These are phyloP conservation scores for Amorpha juglandis DNA, from an alignment of 2,888 invertebrate genomes.

Conservation along the genomic window DNA sequence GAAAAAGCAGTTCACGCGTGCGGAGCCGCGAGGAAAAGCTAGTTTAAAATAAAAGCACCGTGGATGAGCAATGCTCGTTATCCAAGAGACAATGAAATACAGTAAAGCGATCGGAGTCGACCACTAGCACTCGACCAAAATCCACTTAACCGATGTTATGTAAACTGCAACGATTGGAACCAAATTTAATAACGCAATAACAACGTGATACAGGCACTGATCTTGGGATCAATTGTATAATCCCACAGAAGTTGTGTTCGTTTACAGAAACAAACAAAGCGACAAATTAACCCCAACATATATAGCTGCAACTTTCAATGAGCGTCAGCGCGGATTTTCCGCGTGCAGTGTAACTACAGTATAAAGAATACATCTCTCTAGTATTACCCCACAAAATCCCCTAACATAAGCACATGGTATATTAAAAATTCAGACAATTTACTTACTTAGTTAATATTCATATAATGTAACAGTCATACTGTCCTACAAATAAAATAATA, in stretches of 20 bases:
- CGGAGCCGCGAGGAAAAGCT: too few relatives aligned
- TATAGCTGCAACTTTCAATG: background rate
- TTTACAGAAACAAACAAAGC: background rate
- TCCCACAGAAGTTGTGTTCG: background rate
- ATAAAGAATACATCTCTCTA: background rate
- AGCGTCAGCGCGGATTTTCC: background rate
- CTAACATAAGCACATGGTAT: background rate
- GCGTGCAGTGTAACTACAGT: background rate
- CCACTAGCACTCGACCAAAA: background rate
- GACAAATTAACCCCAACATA: background rate
- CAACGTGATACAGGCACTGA: background rate
- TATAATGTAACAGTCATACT: too few relatives aligned
- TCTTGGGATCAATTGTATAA: conserved; percentile 1
- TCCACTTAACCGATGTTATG: conserved; percentile 25
- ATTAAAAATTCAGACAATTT: conserved; percentile 3
- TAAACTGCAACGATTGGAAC: conserved; percentile 10
- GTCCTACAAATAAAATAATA: too few relatives aligned
- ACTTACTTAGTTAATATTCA: too few relatives aligned
- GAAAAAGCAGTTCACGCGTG: too few relatives aligned
- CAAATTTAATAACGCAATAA: conserved; percentile 10
- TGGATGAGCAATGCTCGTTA: background rate
- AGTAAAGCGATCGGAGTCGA: background rate
- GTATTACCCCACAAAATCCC: background rate
- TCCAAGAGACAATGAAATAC: conserved; percentile 2
- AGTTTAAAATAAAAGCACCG: too few relatives aligned